Percentiles rank a stretch among this genome's conserved stretches.
phyloP scores from a whole-genome alignment of 2,113 vertebrate genomes.

The Ptilorrhoa leucosticta region DNA sequence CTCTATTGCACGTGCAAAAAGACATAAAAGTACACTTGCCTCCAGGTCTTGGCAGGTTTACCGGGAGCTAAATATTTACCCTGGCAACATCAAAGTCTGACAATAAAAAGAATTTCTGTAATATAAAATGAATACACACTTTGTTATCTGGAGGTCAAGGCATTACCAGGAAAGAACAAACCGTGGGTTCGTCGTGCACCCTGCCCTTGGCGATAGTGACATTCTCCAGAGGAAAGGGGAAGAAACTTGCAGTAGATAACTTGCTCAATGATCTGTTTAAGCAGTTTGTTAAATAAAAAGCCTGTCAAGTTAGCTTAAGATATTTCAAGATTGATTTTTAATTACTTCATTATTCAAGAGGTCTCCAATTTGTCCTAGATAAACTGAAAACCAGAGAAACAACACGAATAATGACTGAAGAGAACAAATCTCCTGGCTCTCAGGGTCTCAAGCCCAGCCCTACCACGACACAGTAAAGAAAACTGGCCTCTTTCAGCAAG shows the following conservation, averaged over 20 bases:
- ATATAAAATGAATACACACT: background rate
- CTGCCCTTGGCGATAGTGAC: background rate
- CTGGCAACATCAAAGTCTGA: conserved; percentile 4
- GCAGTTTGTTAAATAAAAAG: background rate
- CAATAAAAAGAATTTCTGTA: conserved; percentile 8
- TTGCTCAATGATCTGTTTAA: background rate
- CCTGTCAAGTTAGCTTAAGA: background rate
- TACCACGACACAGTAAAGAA: background rate
- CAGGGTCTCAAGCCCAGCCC: background rate
- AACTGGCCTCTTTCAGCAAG: background rate
- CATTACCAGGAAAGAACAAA: background rate
- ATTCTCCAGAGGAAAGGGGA: background rate
- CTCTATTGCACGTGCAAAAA: background rate
- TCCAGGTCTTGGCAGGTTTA: background rate
- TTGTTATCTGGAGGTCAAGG: background rate
- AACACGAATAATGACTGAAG: background rate
- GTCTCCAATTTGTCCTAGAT: background rate
- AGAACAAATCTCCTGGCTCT: background rate
- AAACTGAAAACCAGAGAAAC: background rate
- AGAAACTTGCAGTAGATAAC: background rate
- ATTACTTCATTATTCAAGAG: background rate
- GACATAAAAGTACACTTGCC: background rate
- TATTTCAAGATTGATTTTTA: background rate
- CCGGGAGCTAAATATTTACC: conserved; percentile 12
- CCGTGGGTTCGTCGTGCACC: fast-evolving